Conservation (phyloP, 2,797 vertebrate species). For the Australoheros facetus region DNA sequence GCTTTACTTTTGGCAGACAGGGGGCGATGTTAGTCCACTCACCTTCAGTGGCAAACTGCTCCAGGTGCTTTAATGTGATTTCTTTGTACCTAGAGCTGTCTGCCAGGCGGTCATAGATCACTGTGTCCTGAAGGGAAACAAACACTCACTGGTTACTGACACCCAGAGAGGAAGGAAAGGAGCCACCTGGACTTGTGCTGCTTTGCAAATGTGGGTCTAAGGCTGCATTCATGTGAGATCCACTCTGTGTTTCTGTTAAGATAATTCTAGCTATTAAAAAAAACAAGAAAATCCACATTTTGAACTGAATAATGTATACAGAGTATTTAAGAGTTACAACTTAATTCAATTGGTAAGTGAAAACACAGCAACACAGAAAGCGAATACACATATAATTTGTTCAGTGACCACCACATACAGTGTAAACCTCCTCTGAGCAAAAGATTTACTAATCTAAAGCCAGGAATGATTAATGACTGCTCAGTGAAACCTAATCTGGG, state of each 20-base stretch:
- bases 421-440: not conserved
- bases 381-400: too few relatives aligned
- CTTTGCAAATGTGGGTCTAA: not conserved
- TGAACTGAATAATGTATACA: too few relatives aligned
- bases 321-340: too few relatives aligned
- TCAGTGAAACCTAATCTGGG: not conserved
- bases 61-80: slow-evolving; percentile 97
- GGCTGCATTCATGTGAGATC: not conserved
- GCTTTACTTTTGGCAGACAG: slow-evolving; percentile 47
- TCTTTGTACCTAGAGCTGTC: slow-evolving; percentile 97
- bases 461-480: not conserved
- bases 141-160: slow-evolving; percentile 41
- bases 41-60: slow-evolving; percentile 99
- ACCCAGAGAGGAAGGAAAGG: slow-evolving; percentile 25
- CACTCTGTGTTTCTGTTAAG: not conserved
- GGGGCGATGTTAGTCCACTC: slow-evolving; percentile 66
- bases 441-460: not conserved
- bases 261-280: not conserved
- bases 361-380: too few relatives aligned
- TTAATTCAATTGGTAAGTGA: too few relatives aligned
- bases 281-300: not conserved
- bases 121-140: slow-evolving; percentile 89
- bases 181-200: slow-evolving; percentile 8
- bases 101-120: slow-evolving; percentile 96
- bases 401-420: too few relatives aligned